Evolutionary conservation across 2,113 vertebrate genomes (phyloP).

Genomic region (Aix galericulata): DNA sequence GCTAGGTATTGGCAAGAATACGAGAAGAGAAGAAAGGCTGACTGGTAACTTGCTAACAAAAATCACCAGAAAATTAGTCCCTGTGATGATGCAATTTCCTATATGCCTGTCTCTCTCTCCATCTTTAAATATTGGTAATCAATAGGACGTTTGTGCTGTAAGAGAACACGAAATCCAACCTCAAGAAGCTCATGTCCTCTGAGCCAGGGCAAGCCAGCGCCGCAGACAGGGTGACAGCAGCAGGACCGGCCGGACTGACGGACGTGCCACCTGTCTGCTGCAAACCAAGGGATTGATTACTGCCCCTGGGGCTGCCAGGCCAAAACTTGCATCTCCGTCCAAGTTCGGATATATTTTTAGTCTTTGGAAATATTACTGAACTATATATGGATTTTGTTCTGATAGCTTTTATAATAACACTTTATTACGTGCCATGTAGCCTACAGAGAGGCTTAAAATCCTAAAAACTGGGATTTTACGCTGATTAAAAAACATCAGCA

Average conservation of each 20-base stretch:
- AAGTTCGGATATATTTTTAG: slow-evolving; percentile 63
- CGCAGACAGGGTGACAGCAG: neutral
- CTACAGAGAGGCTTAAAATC: neutral
- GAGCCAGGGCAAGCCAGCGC: neutral
- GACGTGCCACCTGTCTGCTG: slow-evolving; percentile 42
- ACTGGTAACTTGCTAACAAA: neutral
- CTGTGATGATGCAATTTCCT: neutral
- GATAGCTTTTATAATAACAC: neutral
- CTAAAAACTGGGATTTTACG: neutral
- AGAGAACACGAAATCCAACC: neutral
- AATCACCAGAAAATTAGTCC: neutral
- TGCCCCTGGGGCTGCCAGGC: neutral
- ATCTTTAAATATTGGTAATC: neutral
- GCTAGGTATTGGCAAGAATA: neutral
- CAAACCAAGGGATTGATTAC: slow-evolving; percentile 30
- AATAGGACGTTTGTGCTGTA: neutral
- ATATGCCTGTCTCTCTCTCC: neutral
- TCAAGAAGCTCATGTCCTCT: neutral
- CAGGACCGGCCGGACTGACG: neutral
- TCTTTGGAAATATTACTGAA: slow-evolving; percentile 19
- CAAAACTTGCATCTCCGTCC: neutral
- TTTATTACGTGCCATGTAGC: neutral
- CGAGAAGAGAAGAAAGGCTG: neutral
- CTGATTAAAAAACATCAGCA: accelerated
- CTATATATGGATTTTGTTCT: slow-evolving; percentile 8